Percentiles rank a stretch among this genome's conserved stretches.
Evolutionary conservation across 2,797 vertebrate species (phyloP).

Genomic region (Anisognathus igniventris): DNA sequence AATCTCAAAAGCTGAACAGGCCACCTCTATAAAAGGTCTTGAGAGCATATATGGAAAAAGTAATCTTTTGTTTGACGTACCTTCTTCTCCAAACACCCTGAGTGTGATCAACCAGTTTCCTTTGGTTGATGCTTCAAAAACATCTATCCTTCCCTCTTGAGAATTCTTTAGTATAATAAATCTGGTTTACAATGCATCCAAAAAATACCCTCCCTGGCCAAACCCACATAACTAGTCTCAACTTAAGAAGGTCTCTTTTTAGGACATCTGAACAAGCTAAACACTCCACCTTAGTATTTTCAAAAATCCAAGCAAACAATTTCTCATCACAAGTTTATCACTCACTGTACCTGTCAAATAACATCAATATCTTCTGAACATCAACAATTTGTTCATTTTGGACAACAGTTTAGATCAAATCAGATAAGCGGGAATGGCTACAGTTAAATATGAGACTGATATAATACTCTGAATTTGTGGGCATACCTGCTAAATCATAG

Average conservation of each 20-base stretch:
- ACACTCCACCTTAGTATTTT: background rate
- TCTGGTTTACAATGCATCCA: background rate
- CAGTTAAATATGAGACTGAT: background rate
- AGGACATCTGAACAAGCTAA: background rate
- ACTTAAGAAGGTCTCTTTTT: background rate
- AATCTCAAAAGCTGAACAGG: background rate
- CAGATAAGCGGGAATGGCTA: background rate
- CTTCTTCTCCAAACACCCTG: background rate
- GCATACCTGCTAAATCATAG: background rate
- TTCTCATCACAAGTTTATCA: background rate
- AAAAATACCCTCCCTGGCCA: background rate
- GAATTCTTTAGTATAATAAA: background rate
- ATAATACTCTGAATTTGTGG: background rate
- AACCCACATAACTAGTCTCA: background rate
- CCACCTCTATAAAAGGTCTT: background rate
- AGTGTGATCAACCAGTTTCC: background rate
- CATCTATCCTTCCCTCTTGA: background rate
- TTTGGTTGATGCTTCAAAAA: background rate
- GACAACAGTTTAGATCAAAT: background rate
- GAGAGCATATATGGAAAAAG: background rate
- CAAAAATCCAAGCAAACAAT: background rate
- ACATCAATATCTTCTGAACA: background rate
- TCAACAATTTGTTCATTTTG: background rate
- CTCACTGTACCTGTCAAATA: background rate
- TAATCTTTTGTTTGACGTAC: background rate